Evolutionary conservation across 2,797 vertebrate species (phyloP), one percentile per base, ranked within the genome.

Genomic region (Cynopterus sphinx): DNA sequence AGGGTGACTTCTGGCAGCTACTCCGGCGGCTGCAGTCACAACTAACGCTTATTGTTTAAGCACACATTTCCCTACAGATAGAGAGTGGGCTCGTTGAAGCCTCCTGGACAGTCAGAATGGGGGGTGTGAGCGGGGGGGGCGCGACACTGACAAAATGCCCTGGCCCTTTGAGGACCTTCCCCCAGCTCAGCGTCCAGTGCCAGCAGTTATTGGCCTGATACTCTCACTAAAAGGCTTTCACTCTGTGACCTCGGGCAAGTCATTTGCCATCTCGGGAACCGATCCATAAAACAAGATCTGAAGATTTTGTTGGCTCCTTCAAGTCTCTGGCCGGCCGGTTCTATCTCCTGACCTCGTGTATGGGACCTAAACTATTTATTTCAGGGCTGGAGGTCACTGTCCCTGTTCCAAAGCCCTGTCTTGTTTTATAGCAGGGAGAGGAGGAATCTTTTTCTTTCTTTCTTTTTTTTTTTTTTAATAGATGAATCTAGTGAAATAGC

Each of bases 241-340:
- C 87, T 55, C 12, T 36, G 71, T 61, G 46, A 33, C 67, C 28
- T 41, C 65, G 8, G 81, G 24, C 68, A 17, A 79, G 46, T 28
- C 15, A 1, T 31, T 67, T 71, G 59, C 33, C 67, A 26, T 79
- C 55, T 63, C 83, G 77, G 89, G 74, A 84, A 26, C 59, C 91
- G 63, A 11, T 15, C 24, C 24, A 36, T 57, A 41, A 95, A 93
- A 26, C 24, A 46, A 71, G 73, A 86, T 49, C 28, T n/a, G 61
- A 94, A 75, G 85, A 87, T 94, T 61, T 68, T 55, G 67, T 77
- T 59, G 53, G 41, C 9, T 49, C 36, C 91, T 87, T 77, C 16
- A 3, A 70, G 81, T 59, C 63, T 93, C 74, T 59, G 9, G 16
- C 21, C 26, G 5, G 8, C 21, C 15, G 17, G 17, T 26, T 61